These are phyloP conservation scores for Helicolenus hilgendorfi DNA, from an alignment of 2,797 vertebrate species.

Conservation along the genomic window DNA sequence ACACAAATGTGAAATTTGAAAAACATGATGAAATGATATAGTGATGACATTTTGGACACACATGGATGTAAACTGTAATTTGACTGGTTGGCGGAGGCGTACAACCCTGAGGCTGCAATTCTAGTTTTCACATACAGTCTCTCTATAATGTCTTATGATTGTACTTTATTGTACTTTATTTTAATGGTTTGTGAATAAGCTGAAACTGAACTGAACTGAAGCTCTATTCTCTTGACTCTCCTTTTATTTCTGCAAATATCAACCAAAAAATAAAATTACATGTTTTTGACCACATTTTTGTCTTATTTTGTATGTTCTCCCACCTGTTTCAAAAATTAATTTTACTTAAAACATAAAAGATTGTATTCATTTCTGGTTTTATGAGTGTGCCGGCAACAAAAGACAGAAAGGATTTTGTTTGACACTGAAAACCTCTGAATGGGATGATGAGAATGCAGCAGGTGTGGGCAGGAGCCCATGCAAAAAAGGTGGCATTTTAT, in stretches of 20 bases:
- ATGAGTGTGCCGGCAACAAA: neutral
- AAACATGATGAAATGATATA: no score
- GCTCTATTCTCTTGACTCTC: neutral
- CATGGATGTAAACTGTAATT: no score
- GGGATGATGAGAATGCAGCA: neutral
- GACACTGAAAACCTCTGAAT: neutral
- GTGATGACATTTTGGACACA: no score
- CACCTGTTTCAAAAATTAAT: neutral
- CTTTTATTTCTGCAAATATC: neutral
- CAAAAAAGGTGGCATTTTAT: neutral
- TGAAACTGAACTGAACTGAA: neutral
- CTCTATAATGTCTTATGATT: neutral
- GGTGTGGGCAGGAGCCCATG: neutral
- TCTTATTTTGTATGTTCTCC: neutral
- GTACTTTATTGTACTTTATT: neutral
- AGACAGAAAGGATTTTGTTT: neutral
- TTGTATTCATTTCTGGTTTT: neutral
- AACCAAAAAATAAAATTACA: neutral
- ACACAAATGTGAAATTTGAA: no score
- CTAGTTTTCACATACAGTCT: neutral
- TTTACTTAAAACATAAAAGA: neutral
- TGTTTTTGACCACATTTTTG: neutral
- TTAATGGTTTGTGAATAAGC: neutral
- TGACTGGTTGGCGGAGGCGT: no score
- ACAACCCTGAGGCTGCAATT: no score